These are phyloP conservation scores for Protobothrops mucrosquamatus DNA, from an alignment of 2,113 vertebrate genomes.

Conservation along the genomic window DNA sequence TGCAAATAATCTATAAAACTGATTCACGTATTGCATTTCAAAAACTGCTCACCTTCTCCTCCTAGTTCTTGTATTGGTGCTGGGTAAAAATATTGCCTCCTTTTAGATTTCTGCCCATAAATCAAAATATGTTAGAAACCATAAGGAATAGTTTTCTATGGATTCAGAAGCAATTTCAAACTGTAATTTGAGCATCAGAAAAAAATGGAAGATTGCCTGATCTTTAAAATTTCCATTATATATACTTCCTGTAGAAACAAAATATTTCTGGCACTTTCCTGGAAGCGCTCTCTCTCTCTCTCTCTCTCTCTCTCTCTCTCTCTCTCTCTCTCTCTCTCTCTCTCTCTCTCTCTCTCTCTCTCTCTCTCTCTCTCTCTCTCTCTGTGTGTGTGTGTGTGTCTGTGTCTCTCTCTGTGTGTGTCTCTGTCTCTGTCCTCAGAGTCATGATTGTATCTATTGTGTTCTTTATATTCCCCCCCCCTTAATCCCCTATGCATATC, in stretches of 20 bases:
- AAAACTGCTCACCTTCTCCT: neutral
- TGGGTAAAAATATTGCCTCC: neutral
- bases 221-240: neutral
- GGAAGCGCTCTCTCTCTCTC: neutral
- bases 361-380: no score
- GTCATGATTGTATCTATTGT: neutral
- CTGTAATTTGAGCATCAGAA: neutral
- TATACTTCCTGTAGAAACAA: neutral
- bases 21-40: neutral
- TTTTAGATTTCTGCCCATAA: neutral
- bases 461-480: no score
- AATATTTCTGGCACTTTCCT: neutral
- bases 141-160: neutral
- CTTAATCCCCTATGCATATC: no score
- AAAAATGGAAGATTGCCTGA: neutral
- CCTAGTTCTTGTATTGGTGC: neutral
- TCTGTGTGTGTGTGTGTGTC: no score
- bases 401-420: no score
- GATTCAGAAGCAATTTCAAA: neutral
- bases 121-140: neutral
- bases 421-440: neutral
- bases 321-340: neutral
- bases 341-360: no score
- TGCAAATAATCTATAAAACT: neutral
- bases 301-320: neutral